Percentiles rank a stretch among this genome's conserved stretches.
These are phyloP conservation scores for Elanus axillaris DNA, from an alignment of 2,113 vertebrate species.

Conservation along the genomic window DNA sequence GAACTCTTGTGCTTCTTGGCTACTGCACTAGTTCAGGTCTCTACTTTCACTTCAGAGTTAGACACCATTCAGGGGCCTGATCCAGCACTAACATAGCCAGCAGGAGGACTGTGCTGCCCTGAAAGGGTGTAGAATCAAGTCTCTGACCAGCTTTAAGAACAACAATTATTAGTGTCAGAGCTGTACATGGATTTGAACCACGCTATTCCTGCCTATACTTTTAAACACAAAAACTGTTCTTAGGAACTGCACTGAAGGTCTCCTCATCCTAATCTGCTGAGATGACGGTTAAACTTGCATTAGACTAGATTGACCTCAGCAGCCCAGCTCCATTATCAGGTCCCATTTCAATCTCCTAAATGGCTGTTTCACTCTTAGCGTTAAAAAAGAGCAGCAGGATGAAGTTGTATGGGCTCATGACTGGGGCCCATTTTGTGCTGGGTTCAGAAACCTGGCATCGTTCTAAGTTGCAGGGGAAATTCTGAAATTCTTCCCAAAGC, in stretches of 20 bases:
- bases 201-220: background rate
- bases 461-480: background rate
- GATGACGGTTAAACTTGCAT: background rate
- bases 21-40: background rate
- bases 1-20: background rate
- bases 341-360: background rate
- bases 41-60: background rate
- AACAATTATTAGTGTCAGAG: background rate
- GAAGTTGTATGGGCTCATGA: background rate
- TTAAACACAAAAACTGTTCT: fast-evolving
- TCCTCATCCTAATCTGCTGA: background rate
- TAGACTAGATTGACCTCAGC: background rate
- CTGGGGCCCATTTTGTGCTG: background rate
- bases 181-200: background rate
- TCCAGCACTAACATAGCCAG: background rate
- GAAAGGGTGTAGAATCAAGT: background rate
- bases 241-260: background rate
- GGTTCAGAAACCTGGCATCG: background rate
- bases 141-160: background rate
- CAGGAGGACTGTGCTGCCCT: background rate
- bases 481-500: background rate
- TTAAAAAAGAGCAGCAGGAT: background rate
- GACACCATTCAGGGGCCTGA: fast-evolving
- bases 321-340: background rate
- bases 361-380: background rate